A percentile compares a stretch with the other conserved stretches of the same genome.
phyloP scores from a whole-genome alignment of 2,113 vertebrate genomes.

The Stegastes partitus region DNA sequence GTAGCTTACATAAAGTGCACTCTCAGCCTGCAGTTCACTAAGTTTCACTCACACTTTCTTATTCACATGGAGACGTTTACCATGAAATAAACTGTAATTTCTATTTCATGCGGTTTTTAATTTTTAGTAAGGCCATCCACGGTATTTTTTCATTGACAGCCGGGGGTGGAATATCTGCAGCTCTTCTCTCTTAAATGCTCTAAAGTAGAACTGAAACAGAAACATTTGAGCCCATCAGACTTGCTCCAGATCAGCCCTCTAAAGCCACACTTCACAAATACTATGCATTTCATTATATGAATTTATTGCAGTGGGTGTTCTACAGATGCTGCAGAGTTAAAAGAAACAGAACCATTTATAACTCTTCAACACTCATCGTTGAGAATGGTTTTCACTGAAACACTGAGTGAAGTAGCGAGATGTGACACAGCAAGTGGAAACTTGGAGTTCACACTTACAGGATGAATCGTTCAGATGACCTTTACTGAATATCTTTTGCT shows the following conservation, averaged over 20 bases:
- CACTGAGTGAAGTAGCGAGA: slow-evolving; percentile 17
- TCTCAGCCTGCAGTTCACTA: slow-evolving; percentile 30
- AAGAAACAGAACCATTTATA: slow-evolving; percentile 14
- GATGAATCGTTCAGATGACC: slow-evolving; percentile 29
- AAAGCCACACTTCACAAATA: slow-evolving; percentile 11
- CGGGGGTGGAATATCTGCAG: slow-evolving; percentile 13
- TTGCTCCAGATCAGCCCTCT: slow-evolving; percentile 5
- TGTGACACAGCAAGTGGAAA: slow-evolving; percentile 35
- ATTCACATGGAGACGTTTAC: slow-evolving; percentile 28
- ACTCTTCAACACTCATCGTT: slow-evolving; percentile 10
- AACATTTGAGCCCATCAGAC: slow-evolving; percentile 14
- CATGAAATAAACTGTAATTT: slow-evolving; percentile 53
- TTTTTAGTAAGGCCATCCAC: slow-evolving; percentile 8
- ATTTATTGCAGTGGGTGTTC: slow-evolving; percentile 2
- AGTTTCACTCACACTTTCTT: slow-evolving; percentile 24
- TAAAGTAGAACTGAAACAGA: slow-evolving; percentile 30
- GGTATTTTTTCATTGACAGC: slow-evolving; percentile 26
- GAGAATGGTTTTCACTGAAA: slow-evolving; percentile 26
- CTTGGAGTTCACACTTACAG: slow-evolving; percentile 31
- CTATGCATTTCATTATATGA: slow-evolving; percentile 1
- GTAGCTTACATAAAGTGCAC: slow-evolving; percentile 53
- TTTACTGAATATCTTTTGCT: slow-evolving; percentile 26
- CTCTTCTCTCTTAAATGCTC: slow-evolving; percentile 26
- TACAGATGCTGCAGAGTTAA: slow-evolving; percentile 7
- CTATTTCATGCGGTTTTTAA: slow-evolving; percentile 34